phyloP scores from a whole-genome alignment of 2,888 invertebrate species.

The Blastobasis lacticolella region DNA sequence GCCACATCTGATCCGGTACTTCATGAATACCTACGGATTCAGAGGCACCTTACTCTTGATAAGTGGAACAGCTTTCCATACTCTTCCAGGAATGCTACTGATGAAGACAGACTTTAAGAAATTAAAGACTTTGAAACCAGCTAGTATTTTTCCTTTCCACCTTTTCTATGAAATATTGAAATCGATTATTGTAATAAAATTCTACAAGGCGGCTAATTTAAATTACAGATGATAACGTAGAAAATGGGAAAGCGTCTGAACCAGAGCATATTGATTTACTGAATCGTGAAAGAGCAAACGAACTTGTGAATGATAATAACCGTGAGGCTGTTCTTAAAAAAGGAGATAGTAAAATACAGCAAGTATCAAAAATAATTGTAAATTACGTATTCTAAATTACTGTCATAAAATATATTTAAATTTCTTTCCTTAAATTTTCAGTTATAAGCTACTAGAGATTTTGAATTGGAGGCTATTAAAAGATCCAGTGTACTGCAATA shows the following conservation, averaged over 20 bases:
- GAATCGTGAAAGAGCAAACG: conserved; percentile 13
- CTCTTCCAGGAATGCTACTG: conserved; percentile 72
- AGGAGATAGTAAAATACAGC: conserved; percentile 4
- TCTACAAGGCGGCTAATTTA: background rate
- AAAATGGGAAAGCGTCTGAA: conserved; percentile 17
- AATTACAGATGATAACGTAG: conserved; percentile 23
- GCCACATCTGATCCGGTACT: conserved; percentile 68
- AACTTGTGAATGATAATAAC: conserved; percentile 2
- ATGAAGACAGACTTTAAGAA: conserved; percentile 60
- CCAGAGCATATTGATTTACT: conserved; percentile 39
- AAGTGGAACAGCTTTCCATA: conserved; percentile 74
- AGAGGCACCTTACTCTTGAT: conserved; percentile 76
- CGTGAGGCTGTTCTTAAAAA: conserved; percentile 1
- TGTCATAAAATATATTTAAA: background rate
- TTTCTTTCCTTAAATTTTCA: conserved; percentile 22
- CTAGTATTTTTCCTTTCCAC: conserved; percentile 48
- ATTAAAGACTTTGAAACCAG: conserved; percentile 30
- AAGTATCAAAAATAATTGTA: background rate
- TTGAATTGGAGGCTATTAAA: conserved; percentile 65
- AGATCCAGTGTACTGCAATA: conserved; percentile 71
- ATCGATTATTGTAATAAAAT: background rate
- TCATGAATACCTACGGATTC: conserved; percentile 73
- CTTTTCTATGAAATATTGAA: conserved; percentile 9
- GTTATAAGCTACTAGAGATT: conserved; percentile 37
- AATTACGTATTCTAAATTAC: background rate